Evolutionary conservation across 2,888 invertebrate genomes (phyloP).

Genomic region (Lepetodrilus schrolli): DNA sequence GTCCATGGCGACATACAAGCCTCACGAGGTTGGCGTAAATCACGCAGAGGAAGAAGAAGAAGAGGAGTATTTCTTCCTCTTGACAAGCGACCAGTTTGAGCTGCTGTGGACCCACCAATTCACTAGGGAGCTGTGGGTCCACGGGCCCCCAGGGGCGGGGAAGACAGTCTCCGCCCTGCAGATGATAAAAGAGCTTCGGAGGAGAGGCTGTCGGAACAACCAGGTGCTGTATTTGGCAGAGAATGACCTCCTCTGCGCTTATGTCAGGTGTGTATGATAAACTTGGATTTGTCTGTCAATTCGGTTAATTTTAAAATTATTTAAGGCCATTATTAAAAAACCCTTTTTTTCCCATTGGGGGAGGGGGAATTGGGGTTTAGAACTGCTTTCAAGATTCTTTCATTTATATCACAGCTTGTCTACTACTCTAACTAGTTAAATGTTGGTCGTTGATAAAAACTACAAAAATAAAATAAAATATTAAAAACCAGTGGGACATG

Average conservation of each 20-base stretch:
- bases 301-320: too few relatives aligned
- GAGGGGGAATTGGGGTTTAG: too few relatives aligned
- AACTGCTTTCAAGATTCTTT: too few relatives aligned
- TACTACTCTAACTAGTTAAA: too few relatives aligned
- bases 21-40: slow-evolving; percentile 31
- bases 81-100: slow-evolving; percentile 66
- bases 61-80: slow-evolving; percentile 52
- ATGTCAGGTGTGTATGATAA: slow-evolving; percentile 52
- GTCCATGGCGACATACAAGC: slow-evolving; percentile 57
- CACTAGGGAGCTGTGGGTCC: slow-evolving; percentile 63
- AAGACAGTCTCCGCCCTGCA: slow-evolving; percentile 62
- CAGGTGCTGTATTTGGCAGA: slow-evolving; percentile 63
- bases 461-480: too few relatives aligned
- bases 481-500: too few relatives aligned
- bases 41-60: neutral
- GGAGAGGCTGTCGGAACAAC: slow-evolving; percentile 49
- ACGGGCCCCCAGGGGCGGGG: slow-evolving; percentile 64
- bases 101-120: slow-evolving; percentile 61
- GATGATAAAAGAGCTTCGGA: slow-evolving; percentile 55
- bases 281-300: too few relatives aligned
- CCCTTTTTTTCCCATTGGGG: too few relatives aligned
- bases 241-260: slow-evolving; percentile 60
- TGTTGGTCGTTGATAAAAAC: too few relatives aligned
- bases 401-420: too few relatives aligned
- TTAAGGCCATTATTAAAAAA: too few relatives aligned